Conservation (phyloP, 30 jellyfish, hydroid and myxozoan species). For the Pelagia noctiluca region DNA sequence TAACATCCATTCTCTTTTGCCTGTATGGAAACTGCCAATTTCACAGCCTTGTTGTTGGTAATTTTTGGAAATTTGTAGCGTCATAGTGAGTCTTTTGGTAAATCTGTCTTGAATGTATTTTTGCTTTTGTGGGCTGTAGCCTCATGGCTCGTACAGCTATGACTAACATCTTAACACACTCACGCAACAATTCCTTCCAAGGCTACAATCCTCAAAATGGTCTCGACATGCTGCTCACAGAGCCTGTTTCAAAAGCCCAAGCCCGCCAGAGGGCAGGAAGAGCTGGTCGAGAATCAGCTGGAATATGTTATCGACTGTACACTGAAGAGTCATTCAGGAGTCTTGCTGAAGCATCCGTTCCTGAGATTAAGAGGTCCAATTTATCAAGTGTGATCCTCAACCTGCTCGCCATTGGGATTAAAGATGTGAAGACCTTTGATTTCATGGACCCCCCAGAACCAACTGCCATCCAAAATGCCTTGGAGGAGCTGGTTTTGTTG, state of each 20-base stretch:
- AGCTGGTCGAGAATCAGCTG: slow-evolving; percentile 98
- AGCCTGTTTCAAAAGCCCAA: slow-evolving; percentile 94
- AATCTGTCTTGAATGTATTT: too few species aligned
- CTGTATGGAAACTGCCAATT: too few species aligned
- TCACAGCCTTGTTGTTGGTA: too few species aligned
- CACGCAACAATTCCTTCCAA: neutral
- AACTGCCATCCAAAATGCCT: slow-evolving; percentile 71
- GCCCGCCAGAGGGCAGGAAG: slow-evolving; percentile 99
- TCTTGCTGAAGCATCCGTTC: slow-evolving; percentile 77
- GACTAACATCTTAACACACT: too few species aligned
- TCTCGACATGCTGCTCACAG: slow-evolving; percentile 78
- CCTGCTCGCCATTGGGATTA: slow-evolving; percentile 86
- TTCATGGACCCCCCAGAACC: slow-evolving; percentile 91
- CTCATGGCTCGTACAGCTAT: too few species aligned
- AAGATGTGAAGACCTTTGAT: slow-evolving; percentile 77
- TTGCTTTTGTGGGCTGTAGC: too few species aligned
- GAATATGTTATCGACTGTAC: slow-evolving; percentile 90
- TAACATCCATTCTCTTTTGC: too few species aligned
- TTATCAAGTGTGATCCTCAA: slow-evolving; percentile 74
- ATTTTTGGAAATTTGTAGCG: too few species aligned
- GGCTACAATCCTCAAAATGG: slow-evolving; percentile 90
- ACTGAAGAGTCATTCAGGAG: slow-evolving; percentile 83
- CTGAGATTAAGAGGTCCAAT: slow-evolving; percentile 90
- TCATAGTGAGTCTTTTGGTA: too few species aligned
- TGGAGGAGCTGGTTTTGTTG: slow-evolving; percentile 69